Percentiles rank a stretch among this genome's conserved stretches.
These are phyloP conservation scores for Varanus komodoensis DNA, from an alignment of 2,113 vertebrate genomes.

Conservation along the genomic window DNA sequence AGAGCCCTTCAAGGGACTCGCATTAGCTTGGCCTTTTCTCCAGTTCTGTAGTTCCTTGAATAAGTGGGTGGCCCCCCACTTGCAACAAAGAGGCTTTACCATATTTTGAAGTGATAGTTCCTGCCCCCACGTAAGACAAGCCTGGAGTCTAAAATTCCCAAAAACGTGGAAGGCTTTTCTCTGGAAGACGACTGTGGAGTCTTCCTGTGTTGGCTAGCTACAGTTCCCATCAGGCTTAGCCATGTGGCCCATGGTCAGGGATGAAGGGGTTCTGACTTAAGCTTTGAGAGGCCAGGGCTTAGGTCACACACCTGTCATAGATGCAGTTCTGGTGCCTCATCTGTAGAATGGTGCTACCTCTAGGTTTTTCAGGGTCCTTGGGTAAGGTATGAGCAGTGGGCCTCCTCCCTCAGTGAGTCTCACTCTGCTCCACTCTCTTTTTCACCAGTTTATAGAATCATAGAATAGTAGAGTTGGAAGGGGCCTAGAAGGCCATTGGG, in stretches of 20 bases:
- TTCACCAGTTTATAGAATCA: too few relatives aligned
- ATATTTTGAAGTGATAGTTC: background rate
- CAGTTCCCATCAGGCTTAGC: background rate
- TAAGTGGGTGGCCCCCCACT: too few relatives aligned
- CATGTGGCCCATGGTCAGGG: background rate
- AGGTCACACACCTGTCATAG: background rate
- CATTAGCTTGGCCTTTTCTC: too few relatives aligned
- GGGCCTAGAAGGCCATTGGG: too few relatives aligned
- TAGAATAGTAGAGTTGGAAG: too few relatives aligned
- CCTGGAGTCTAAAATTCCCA: background rate
- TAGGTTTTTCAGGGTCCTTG: too few relatives aligned
- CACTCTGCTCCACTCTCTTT: too few relatives aligned
- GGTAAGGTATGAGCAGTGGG: too few relatives aligned
- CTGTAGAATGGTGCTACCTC: background rate
- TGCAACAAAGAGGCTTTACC: background rate
- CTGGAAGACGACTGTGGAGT: too few relatives aligned
- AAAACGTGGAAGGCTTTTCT: background rate
- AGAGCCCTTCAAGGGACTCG: too few relatives aligned
- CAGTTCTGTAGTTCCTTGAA: too few relatives aligned
- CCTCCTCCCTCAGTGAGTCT: too few relatives aligned
- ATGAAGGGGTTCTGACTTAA: background rate
- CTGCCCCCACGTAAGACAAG: background rate
- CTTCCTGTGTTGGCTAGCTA: background rate
- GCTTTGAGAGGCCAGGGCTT: background rate
- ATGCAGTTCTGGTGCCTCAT: background rate